These are phyloP conservation scores for Smithornis capensis DNA, from an alignment of 2,113 vertebrate species.

Conservation along the genomic window DNA sequence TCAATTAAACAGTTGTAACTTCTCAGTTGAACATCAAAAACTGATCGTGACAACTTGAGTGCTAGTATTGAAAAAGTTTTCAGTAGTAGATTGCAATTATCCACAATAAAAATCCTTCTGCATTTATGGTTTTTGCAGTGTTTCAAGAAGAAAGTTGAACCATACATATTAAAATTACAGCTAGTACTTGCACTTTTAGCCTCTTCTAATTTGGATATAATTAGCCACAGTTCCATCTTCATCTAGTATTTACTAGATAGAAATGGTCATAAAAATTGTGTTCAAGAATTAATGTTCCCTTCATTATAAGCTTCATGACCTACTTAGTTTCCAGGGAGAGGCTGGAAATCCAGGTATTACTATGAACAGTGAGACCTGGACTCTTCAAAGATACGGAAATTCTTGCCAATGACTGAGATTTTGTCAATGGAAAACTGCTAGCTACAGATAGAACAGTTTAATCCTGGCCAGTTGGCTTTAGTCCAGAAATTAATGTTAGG, in stretches of 20 bases:
- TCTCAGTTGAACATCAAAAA: background rate
- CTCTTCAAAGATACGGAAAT: background rate
- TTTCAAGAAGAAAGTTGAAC: background rate
- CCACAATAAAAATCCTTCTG: background rate
- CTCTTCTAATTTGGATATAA: background rate
- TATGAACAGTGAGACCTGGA: background rate
- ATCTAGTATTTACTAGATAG: background rate
- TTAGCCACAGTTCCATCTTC: background rate
- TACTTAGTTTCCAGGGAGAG: background rate
- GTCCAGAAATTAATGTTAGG: background rate
- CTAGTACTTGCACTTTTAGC: background rate
- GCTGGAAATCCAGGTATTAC: background rate
- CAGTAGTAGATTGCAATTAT: background rate
- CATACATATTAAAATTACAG: background rate
- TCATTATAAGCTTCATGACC: background rate
- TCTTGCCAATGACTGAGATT: background rate
- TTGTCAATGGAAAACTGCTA: background rate
- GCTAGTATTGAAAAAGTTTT: background rate
- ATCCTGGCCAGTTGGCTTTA: background rate
- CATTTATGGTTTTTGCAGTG: background rate
- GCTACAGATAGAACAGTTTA: background rate
- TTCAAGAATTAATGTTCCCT: background rate
- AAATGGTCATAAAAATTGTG: constrained; percentile 8
- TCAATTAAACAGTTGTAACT: background rate
- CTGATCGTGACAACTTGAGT: background rate